Conservation (phyloP, 2,888 invertebrate genomes). For the Thysanoteuthis rhombus region DNA sequence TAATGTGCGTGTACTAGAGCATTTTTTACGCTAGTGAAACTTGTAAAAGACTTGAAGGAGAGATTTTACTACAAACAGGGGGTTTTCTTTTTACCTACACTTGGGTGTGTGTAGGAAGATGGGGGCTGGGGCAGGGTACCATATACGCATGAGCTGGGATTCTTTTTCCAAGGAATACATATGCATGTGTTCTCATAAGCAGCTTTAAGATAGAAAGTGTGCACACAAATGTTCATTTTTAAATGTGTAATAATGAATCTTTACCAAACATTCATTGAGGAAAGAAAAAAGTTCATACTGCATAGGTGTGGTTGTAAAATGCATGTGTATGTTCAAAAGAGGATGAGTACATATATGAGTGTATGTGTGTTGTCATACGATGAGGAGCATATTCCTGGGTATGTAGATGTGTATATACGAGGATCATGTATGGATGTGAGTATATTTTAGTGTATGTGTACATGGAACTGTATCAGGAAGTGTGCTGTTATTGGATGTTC, state of each 20-base stretch:
- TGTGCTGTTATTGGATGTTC: background rate
- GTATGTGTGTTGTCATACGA: background rate
- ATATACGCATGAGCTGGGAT: no score
- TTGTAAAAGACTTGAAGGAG: no score
- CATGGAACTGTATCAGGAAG: background rate
- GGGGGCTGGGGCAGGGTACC: background rate
- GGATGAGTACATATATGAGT: background rate
- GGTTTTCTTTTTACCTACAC: background rate
- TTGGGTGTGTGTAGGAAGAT: background rate
- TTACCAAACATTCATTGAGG: no score
- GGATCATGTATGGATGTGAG: background rate
- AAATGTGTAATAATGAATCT: no score
- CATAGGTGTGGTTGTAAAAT: background rate
- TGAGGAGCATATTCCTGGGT: background rate
- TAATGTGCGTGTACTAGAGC: background rate
- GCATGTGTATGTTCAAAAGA: no score
- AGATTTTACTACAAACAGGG: no score
- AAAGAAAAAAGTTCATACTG: no score
- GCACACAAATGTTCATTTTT: no score
- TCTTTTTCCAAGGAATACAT: background rate
- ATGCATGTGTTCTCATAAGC: no score
- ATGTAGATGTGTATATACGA: background rate
- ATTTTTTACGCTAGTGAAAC: background rate
- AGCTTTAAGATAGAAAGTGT: no score
- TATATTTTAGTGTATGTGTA: background rate